Base-by-base conservation (phyloP, 2,888 invertebrate genomes). In the Nowickia ferox region DNA sequence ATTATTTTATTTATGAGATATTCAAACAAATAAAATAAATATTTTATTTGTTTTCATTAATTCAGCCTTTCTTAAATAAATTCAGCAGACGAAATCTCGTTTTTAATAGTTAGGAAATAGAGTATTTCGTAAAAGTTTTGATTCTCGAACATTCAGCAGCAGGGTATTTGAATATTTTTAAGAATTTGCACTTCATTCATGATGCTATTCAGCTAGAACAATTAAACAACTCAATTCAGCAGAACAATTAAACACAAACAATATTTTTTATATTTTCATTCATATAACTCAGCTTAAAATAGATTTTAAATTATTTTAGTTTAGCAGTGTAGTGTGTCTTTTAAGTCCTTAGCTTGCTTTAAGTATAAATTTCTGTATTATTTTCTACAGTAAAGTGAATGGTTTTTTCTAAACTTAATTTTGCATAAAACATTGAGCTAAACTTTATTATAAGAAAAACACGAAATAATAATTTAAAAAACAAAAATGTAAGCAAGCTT, bases 311-410 rank as follows among this genome's bases (percentile, higher is more conserved):
- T 59, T 38, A 17, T 2, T 40, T 59, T 59, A 42, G 1, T 1
- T 11, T 68, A 40, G 13, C n/a, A 61, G 10, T 57, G 72, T 66
- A 72, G 57, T 15, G 72, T 59, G 15, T 57, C 2, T 10, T n/a
- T 44, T 19, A n/a, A 55, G 63, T 55, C 46, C 4, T 55, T 0
- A 1, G 1, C 17, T 13, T 48, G 1, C 6, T 46, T n/a, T 40
- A 53, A 65, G 5, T 42, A 48, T 48, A 17, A 17, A 69, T 71
- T 61, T 71, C 17, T 17, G 0, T 42, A 53, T 65, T 48, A 55
- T n/a, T 66, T 69, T 66, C 65, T 69, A 22, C 76, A 77, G 61
- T 61, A 74, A 78, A 85, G 85, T 82, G 85, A 82, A 82, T 71
- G 82, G 61, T 77, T 81, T 77, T 76, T 46, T 48, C 38, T 63